phyloP scores from a whole-genome alignment of 2,797 vertebrate genomes.

The Neopelma chrysocephalum region DNA sequence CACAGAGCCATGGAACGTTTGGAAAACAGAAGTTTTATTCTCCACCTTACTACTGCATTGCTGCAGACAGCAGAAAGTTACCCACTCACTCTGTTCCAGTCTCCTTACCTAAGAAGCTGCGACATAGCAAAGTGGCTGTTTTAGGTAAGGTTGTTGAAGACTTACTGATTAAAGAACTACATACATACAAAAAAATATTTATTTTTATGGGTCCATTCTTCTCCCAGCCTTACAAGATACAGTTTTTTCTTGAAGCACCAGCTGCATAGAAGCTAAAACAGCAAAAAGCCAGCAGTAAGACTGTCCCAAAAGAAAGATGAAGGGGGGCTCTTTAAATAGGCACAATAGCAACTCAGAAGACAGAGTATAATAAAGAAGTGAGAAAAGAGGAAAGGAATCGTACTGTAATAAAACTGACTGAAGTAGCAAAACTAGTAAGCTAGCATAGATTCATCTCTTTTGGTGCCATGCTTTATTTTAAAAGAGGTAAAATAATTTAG shows the following conservation, averaged over 20 bases:
- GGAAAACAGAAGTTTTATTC: background rate
- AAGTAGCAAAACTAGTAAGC: background rate
- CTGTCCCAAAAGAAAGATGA: background rate
- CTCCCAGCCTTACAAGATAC: background rate
- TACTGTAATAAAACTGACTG: background rate
- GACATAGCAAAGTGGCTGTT: background rate
- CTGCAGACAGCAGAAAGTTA: background rate
- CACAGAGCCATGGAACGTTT: background rate
- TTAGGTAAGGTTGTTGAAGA: background rate
- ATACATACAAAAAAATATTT: background rate
- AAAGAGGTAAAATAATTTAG: background rate
- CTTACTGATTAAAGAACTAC: background rate
- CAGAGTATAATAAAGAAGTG: background rate
- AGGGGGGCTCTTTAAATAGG: background rate
- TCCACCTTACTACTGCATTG: background rate
- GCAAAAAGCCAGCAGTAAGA: constrained; percentile 5
- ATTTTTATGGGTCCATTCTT: background rate
- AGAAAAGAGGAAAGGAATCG: background rate
- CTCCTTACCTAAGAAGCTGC: background rate
- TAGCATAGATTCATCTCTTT: background rate
- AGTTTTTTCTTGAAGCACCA: background rate
- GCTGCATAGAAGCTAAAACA: constrained; percentile 3
- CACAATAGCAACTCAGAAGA: background rate
- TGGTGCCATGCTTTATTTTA: background rate
- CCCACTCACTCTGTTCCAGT: background rate